Evolutionary conservation across 2,797 vertebrate species (phyloP), one percentile per base, ranked within the genome.

Genomic region (Rhabdomys pumilio): DNA sequence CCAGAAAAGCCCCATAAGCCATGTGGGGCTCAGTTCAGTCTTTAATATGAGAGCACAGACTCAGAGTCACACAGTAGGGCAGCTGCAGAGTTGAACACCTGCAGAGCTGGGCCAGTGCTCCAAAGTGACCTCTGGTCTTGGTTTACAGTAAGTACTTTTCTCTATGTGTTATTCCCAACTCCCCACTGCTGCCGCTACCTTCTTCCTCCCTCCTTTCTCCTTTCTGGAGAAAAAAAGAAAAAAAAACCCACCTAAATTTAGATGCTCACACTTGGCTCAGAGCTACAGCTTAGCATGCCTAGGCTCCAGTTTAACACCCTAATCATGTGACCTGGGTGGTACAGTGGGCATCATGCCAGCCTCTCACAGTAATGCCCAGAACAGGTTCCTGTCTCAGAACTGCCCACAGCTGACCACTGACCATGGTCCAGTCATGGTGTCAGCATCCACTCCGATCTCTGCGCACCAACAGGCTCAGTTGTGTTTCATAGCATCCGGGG

Each of bases 11-110:
- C 41, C 8, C 26, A 22, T 4, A 22, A 34, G 7, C 41, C 22
- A 7, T 26, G 31, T 47, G 12, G 81, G 75, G 50, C 11, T 34
- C 55, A 3, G 4, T 13, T 22, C 5, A 0, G 0, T 8, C 1
- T 19, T 22, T 44, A 17, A 8, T 90, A 47, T 63, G 69, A 67
- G 82, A 63, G 69, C 7, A 29, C 4, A 15, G 67, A 9, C 69
- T 47, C 10, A 57, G 61, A 34, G 47, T 8, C 65, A 31, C 72
- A 53, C 3, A 20, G 55, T 12, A 22, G 63, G 53, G 7, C 29
- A 9, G 22, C 20, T 53, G 5, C 14, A 77, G 20, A 80, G 65
- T 11, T 38, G 31, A 69, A n/a, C 67, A 8, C n/a, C 26, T 44
- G 7, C 14, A 81, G 15, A 80, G 65, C 22, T 29, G n/a, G 90